phyloP scores from a whole-genome alignment of 2,113 vertebrate species.

The Myotis brandtii region DNA sequence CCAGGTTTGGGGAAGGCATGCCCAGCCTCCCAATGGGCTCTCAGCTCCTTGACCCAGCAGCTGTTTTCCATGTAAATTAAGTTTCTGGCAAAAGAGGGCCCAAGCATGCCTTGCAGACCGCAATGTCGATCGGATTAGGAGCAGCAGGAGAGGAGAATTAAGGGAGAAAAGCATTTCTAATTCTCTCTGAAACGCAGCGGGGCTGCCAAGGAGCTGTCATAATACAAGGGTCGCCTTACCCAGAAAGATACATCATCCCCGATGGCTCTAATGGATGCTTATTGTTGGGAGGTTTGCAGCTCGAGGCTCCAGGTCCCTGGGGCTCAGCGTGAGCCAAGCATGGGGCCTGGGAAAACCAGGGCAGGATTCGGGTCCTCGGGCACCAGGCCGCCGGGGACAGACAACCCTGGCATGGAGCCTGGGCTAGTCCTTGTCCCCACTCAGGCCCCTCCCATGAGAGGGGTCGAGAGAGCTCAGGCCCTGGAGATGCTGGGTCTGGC shows the following conservation, averaged over 20 bases:
- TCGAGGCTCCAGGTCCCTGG: conserved; percentile 78
- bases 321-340: conserved; percentile 79
- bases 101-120: conserved; percentile 86
- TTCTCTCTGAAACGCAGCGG: conserved; percentile 86
- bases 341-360: conserved; percentile 79
- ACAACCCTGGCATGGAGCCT: conserved; percentile 42
- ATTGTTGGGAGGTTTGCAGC: conserved; percentile 85
- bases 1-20: conserved; percentile 32
- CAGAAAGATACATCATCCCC: conserved; percentile 83
- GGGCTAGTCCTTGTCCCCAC: background rate
- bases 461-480: background rate
- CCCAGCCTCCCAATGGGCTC: conserved; percentile 50
- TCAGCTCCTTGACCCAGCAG: conserved; percentile 80
- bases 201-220: conserved; percentile 89
- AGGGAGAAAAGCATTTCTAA: conserved; percentile 91
- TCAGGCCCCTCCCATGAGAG: background rate
- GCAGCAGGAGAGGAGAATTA: conserved; percentile 88
- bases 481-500: background rate
- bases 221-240: conserved; percentile 85
- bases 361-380: conserved; percentile 68
- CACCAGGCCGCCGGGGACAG: conserved; percentile 72
- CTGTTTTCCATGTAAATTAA: conserved; percentile 86
- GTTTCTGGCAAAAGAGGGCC: conserved; percentile 85
- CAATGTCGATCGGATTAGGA: conserved; percentile 89
- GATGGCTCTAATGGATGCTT: conserved; percentile 85